Base-by-base conservation (phyloP, 2,797 vertebrate genomes). In the Rallus crepitans region DNA sequence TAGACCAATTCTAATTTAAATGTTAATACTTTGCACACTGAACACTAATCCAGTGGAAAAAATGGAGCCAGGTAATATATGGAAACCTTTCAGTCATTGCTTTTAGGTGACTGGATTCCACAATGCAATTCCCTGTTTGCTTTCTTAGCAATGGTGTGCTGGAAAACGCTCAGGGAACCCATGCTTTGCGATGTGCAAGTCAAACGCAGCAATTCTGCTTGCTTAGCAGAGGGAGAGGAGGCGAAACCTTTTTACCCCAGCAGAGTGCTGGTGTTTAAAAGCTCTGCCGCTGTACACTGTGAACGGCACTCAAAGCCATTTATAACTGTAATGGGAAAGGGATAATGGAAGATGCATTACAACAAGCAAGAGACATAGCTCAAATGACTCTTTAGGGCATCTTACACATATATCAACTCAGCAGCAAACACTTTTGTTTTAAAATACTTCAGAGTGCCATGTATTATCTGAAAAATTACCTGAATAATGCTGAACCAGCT, bases 401-500 rank as follows among this genome's bases (percentile, higher is more conserved):
- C 86, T 93, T 86, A 80, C 59, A 53, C 56, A 87, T 73, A 73
- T 9, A 64, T 90, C 94, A 94, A 68, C 69, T 75, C 42, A 89
- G 90, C 28, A 92, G 80, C 35, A 82, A 87, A 84, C 40, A 86
- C 81, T 93, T 95, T n/a, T 94, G 84, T 82, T 89, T 95, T 94
- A 94, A 84, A 93, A 70, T 57, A 88, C 90, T 87, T 92, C 40
- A 87, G 77, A 69, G 86, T 65, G 94, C 47, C 2, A 6, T 57
- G 70, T 69, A 71, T 79, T 87, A 93, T 92, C 79, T 84, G 82
- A 83, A 60, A 97, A 88, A 97, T 98, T 98, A 99, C 99, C 99
- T 98, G 99, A 99, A 96, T 99, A 99, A 98, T 99, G 99, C 90
- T 99, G 99, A 82, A 99, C 99, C 83, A 99, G 98, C 96, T 99